These are phyloP conservation scores for Knipowitschia caucasica DNA, from an alignment of 2,797 vertebrate species.

Conservation along the genomic window DNA sequence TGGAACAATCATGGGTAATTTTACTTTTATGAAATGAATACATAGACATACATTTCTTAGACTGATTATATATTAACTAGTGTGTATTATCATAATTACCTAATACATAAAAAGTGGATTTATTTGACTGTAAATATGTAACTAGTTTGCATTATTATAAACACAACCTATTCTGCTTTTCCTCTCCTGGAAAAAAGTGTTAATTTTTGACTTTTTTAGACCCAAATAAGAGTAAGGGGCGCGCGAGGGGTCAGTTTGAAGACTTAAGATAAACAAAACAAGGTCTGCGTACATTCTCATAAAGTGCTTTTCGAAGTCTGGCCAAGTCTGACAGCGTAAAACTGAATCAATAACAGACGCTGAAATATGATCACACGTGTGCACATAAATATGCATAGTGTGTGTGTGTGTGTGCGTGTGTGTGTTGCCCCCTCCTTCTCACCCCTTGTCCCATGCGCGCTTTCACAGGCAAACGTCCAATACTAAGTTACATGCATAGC, in stretches of 20 bases:
- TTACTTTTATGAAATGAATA: too few relatives aligned
- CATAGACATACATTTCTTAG: too few relatives aligned
- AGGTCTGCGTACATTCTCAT: background rate
- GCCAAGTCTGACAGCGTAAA: slow-evolving; percentile 21
- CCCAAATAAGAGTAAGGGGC: slow-evolving; percentile 28
- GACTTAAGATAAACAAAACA: slow-evolving; percentile 2
- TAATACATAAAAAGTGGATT: too few relatives aligned
- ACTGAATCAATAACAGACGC: slow-evolving; percentile 57
- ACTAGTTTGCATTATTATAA: too few relatives aligned
- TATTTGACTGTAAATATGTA: too few relatives aligned
- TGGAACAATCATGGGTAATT: slow-evolving; percentile 5
- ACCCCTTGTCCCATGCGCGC: slow-evolving; percentile 25
- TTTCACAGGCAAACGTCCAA: slow-evolving; percentile 50
- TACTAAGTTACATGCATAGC: slow-evolving; percentile 40
- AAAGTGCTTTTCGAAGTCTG: slow-evolving; percentile 10
- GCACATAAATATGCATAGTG: slow-evolving; percentile 52
- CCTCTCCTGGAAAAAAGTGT: background rate
- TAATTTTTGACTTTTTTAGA: background rate
- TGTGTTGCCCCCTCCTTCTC: background rate
- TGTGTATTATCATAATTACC: too few relatives aligned
- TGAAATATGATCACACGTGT: slow-evolving; percentile 65
- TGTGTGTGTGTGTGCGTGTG: too few relatives aligned
- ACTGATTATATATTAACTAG: too few relatives aligned
- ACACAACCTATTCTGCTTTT: background rate
- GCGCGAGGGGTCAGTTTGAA: slow-evolving; percentile 10